A percentile compares a stretch with the other conserved stretches of the same genome.
These are phyloP conservation scores for Polypedilum pembai DNA, from an alignment of 1,140 invertebrate genomes.

Conservation along the genomic window DNA sequence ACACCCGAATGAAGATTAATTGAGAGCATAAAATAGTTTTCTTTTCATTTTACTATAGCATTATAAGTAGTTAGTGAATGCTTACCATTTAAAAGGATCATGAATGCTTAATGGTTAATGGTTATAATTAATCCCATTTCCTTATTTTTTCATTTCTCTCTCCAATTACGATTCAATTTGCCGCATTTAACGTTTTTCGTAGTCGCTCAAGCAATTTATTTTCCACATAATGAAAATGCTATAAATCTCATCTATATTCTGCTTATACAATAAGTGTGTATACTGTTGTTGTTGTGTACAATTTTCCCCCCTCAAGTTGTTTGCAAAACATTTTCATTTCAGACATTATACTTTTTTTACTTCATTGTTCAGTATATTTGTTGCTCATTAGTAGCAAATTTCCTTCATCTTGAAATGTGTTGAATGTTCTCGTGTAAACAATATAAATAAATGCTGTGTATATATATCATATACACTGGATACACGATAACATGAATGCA, in stretches of 20 bases:
- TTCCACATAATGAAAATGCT: slow-evolving; percentile 6
- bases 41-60: too few relatives aligned
- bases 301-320: background rate
- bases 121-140: slow-evolving; percentile 23
- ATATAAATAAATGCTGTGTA: too few relatives aligned
- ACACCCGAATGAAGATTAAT: too few relatives aligned
- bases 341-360: too few relatives aligned
- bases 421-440: too few relatives aligned
- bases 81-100: too few relatives aligned
- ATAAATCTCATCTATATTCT: slow-evolving; percentile 21
- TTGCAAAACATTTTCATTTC: too few relatives aligned
- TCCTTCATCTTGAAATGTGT: background rate
- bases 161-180: slow-evolving; percentile 26
- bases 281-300: background rate
- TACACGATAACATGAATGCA: too few relatives aligned
- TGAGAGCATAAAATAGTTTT: too few relatives aligned
- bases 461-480: too few relatives aligned
- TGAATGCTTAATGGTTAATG: background rate
- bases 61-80: too few relatives aligned
- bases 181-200: background rate
- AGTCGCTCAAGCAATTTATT: background rate
- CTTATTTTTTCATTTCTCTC: background rate
- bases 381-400: background rate
- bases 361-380: background rate
- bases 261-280: background rate